Percentiles rank a stretch among this genome's conserved stretches.
These are phyloP conservation scores for Oreortyx pictus DNA, from an alignment of 2,797 vertebrate genomes.

Conservation along the genomic window DNA sequence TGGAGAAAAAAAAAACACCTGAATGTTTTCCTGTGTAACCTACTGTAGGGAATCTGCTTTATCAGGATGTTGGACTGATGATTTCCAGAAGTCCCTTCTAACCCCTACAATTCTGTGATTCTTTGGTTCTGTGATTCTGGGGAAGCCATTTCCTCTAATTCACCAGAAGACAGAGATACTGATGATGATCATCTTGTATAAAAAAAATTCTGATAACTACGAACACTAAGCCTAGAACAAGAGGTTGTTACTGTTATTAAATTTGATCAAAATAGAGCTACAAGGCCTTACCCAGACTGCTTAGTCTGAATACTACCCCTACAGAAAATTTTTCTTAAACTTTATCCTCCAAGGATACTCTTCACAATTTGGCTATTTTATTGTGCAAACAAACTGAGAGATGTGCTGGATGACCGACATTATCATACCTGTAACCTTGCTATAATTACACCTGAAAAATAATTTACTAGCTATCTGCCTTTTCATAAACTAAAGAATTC, in stretches of 20 bases:
- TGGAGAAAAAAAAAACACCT: neutral
- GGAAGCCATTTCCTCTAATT: neutral
- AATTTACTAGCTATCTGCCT: neutral
- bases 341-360: accelerated
- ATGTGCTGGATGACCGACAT: neutral
- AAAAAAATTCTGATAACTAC: neutral
- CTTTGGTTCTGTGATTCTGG: neutral
- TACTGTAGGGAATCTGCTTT: neutral
- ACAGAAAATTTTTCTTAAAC: neutral
- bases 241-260: neutral
- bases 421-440: neutral
- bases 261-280: neutral
- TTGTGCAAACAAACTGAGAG: neutral
- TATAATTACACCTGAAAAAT: neutral
- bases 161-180: neutral
- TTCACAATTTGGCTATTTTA: neutral
- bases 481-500: neutral
- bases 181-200: neutral
- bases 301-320: neutral
- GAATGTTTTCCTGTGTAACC: neutral
- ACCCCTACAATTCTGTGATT: neutral
- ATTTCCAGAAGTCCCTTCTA: neutral
- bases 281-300: neutral
- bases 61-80: neutral
- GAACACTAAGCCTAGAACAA: neutral